Evolutionary conservation across 2,797 vertebrate genomes (phyloP), one percentile per base, ranked within the genome.

Genomic region (Austrolebias charrua): DNA sequence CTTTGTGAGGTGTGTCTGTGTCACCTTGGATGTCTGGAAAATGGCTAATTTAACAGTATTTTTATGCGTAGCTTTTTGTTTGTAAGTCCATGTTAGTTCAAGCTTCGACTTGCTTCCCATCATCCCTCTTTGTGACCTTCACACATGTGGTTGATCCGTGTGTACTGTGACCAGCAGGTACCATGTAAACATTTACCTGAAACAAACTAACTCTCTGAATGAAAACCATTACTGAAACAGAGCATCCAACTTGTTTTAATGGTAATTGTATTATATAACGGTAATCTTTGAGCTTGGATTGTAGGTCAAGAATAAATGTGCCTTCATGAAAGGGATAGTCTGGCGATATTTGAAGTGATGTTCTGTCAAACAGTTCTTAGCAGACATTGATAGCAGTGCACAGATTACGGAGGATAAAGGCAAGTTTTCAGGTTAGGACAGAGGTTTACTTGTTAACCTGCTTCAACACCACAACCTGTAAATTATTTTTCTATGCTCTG

Each of bases 41-140:
- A 33, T 33, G 31, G 5, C 5, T 33, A 33, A 24, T 11, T 6
- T 31, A 50, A 60, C 62, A 45, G 66, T 28, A 42, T 51, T 56
- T 46, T 60, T 63, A 24, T 66, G 52, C 16, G 42, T 28, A 11
- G 20, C 50, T 60, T 52, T 13, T 35, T 1, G 51, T 12, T 14
- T 40, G 52, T 47, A 42, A 31, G 48, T 58, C 15, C 19, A 16
- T 16, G 67, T n/a, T 45, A 45, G 42, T 63, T 29, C 11, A 44
- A 44, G 74, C 66, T 46, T 60, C 11, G 67, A 72, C 72, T 66
- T 50, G 42, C 69, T 54, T 13, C 60, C 60, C 15, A 20, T 70
- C 77, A 43, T 57, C 57, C 43, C 56, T 59, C 20, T 42, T 12
- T 18, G 33, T 69, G 79, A 83, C 76, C 77, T 71, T 67, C 29